Percentiles rank a stretch among this genome's conserved stretches.
Evolutionary conservation across 2,888 invertebrate genomes (phyloP).

Genomic region (Lithodes maja): DNA sequence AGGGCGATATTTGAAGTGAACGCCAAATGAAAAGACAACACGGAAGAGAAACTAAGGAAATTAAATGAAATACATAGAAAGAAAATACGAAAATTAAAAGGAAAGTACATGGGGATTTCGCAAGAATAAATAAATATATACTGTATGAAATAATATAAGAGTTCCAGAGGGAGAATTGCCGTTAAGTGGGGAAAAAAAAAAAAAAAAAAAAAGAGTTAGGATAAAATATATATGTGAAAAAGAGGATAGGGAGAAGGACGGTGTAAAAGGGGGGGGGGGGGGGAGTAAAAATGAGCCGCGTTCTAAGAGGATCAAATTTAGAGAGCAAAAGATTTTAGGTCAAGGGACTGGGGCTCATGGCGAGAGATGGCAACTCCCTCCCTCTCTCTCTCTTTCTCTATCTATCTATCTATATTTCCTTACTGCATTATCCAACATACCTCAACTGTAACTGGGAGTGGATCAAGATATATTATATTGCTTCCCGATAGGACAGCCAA

Average conservation of each 20-base stretch:
- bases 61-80: too few relatives aligned
- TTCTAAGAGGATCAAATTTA: slow-evolving; percentile 52
- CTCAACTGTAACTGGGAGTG: too few relatives aligned
- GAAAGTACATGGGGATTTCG: too few relatives aligned
- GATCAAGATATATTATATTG: too few relatives aligned
- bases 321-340: slow-evolving; percentile 53
- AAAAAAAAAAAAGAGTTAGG: too few relatives aligned
- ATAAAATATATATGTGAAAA: too few relatives aligned
- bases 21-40: too few relatives aligned
- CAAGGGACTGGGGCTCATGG: slow-evolving; percentile 39
- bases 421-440: too few relatives aligned
- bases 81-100: too few relatives aligned
- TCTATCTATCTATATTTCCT: neutral
- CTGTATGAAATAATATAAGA: neutral
- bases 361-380: slow-evolving; percentile 39
- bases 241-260: neutral
- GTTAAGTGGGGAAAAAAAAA: neutral
- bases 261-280: neutral
- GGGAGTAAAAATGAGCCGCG: slow-evolving; percentile 19
- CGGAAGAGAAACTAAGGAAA: too few relatives aligned
- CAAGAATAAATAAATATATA: neutral
- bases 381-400: neutral
- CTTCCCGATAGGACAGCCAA: too few relatives aligned
- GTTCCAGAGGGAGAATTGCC: neutral
- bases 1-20: too few relatives aligned